phyloP scores from a whole-genome alignment of 2,113 vertebrate genomes.

The Plectropomus leopardus region DNA sequence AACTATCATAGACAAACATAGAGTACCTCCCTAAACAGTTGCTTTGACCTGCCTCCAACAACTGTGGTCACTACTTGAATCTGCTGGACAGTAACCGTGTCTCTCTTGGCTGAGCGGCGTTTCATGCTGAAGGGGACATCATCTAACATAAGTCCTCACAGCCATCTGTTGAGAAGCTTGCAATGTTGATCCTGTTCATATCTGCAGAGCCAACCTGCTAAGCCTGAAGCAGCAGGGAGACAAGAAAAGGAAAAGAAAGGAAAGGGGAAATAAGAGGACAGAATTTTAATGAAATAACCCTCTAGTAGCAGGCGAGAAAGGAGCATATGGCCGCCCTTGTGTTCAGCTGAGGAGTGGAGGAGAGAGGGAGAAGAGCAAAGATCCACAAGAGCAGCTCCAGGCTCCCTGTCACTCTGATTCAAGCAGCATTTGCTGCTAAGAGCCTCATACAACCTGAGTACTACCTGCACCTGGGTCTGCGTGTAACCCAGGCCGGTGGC shows the following conservation, averaged over 20 bases:
- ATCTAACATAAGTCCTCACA: conserved; percentile 55
- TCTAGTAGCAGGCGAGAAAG: conserved; percentile 34
- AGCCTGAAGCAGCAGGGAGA: conserved; percentile 55
- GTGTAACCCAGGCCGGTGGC: conserved; percentile 46
- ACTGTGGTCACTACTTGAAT: conserved; percentile 52
- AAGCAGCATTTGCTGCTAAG: conserved; percentile 59
- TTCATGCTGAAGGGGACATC: conserved; percentile 65
- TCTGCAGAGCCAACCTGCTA: conserved; percentile 49
- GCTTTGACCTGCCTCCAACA: conserved; percentile 70
- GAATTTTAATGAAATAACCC: conserved; percentile 58
- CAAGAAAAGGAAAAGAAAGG: conserved; percentile 16
- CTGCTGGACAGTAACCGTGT: conserved; percentile 55
- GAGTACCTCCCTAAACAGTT: conserved; percentile 67
- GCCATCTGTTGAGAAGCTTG: conserved; percentile 65
- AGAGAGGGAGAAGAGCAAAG: conserved; percentile 34
- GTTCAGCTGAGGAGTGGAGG: conserved; percentile 38
- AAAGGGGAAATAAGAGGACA: background rate
- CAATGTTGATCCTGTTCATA: conserved; percentile 60
- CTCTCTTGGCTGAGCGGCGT: conserved; percentile 52
- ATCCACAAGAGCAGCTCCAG: conserved; percentile 58
- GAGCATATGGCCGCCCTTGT: conserved; percentile 56
- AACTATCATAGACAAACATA: conserved; percentile 65
- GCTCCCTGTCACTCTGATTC: conserved; percentile 69
- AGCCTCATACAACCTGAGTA: conserved; percentile 57
- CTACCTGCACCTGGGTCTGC: conserved; percentile 47